Percentiles rank a stretch among this genome's conserved stretches.
phyloP scores from a whole-genome alignment of 2,888 invertebrate genomes.

The Anthoptus insignis region DNA sequence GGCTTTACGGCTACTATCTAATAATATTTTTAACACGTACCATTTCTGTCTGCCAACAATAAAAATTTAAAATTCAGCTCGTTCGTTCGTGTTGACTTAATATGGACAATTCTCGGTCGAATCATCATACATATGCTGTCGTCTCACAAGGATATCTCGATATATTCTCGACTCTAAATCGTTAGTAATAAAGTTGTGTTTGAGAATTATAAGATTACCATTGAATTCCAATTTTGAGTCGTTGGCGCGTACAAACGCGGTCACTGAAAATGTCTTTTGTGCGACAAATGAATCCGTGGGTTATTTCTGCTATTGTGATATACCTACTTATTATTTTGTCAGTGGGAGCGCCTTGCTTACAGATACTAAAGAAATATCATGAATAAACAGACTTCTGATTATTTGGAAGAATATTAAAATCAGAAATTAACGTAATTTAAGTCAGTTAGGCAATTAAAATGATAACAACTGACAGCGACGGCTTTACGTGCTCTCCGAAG shows the following conservation, averaged over 20 bases:
- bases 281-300: slow-evolving; percentile 44
- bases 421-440: no score
- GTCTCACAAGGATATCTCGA: neutral
- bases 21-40: slow-evolving; percentile 19
- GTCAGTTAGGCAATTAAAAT: no score
- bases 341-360: no score
- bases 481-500: no score
- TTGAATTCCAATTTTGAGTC: slow-evolving; percentile 58
- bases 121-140: slow-evolving; percentile 45
- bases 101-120: slow-evolving; percentile 47
- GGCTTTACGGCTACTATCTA: no score
- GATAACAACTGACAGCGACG: no score
- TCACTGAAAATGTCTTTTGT: slow-evolving; percentile 56
- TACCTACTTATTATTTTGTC: no score
- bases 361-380: no score
- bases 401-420: no score
- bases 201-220: slow-evolving; percentile 51
- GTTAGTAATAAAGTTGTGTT: neutral
- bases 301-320: slow-evolving; percentile 38
- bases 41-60: slow-evolving; percentile 26
- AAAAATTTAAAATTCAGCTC: slow-evolving; percentile 47
- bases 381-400: no score
- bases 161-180: slow-evolving; percentile 12
- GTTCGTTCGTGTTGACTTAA: slow-evolving; percentile 48
- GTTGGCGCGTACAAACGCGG: slow-evolving; percentile 51